Percentiles rank a stretch among this genome's conserved stretches.
Evolutionary conservation across 2,888 invertebrate species (phyloP).

Genomic region (Sminthurides aquaticus): DNA sequence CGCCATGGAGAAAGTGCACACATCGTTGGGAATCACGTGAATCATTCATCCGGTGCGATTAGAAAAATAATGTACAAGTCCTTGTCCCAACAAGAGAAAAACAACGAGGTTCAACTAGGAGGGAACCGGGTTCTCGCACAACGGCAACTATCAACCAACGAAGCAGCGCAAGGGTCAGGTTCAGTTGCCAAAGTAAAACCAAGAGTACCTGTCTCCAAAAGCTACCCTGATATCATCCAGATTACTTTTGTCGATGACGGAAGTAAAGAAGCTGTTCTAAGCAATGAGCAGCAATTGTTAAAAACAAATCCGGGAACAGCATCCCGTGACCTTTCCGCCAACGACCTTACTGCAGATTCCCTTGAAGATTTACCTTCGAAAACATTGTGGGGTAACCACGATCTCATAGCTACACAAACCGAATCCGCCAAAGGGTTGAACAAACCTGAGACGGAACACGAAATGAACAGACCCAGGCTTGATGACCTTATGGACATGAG

Average conservation of each 20-base stretch:
- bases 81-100: neutral
- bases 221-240: conserved; percentile 40
- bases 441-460: neutral
- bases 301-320: conserved; percentile 25
- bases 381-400: neutral
- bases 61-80: neutral
- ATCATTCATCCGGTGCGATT: too few species aligned
- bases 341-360: conserved; percentile 35
- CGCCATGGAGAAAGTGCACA: neutral
- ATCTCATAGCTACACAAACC: neutral
- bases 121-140: neutral
- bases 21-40: neutral
- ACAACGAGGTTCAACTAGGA: neutral
- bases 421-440: neutral
- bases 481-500: conserved; percentile 27
- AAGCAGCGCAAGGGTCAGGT: neutral
- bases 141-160: neutral
- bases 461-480: neutral
- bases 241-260: conserved; percentile 21
- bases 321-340: conserved; percentile 7
- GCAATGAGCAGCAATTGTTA: conserved; percentile 27
- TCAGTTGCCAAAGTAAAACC: conserved; percentile 22
- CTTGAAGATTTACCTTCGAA: conserved; percentile 30
- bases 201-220: conserved; percentile 41
- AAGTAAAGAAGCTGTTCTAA: neutral